phyloP scores from a whole-genome alignment of 2,888 invertebrate species.

The Nomada flava region DNA sequence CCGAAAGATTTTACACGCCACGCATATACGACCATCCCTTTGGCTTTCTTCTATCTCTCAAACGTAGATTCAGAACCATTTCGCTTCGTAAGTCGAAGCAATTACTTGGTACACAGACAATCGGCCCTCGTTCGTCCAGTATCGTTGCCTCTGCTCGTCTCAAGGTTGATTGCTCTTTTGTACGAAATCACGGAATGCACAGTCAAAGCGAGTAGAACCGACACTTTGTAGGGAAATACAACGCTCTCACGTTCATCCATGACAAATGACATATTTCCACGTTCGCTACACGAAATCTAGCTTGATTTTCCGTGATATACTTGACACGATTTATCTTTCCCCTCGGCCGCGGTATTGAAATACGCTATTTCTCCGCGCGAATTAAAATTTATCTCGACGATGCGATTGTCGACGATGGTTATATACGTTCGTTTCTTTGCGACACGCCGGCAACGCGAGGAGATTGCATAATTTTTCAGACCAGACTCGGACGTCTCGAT shows the following conservation, averaged over 20 bases:
- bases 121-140: conserved; percentile 12
- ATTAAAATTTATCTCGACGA: conserved; percentile 21
- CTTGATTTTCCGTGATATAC: conserved; percentile 35
- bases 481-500: conserved; percentile 4
- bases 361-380: conserved; percentile 3
- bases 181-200: conserved; percentile 5
- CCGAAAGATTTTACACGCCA: not conserved
- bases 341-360: not conserved
- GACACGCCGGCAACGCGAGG: not conserved
- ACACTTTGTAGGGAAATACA: conserved; percentile 35
- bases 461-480: conserved; percentile 27
- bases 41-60: not conserved
- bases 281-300: conserved; percentile 3
- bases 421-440: not conserved
- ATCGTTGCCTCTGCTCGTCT: conserved; percentile 3
- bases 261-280: conserved; percentile 33
- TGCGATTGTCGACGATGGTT: conserved; percentile 8
- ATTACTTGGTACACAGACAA: not conserved
- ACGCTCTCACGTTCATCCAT: conserved; percentile 20
- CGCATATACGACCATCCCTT: not conserved
- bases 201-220: conserved; percentile 18
- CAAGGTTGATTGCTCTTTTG: conserved; percentile 16
- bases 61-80: not conserved
- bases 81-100: conserved; percentile 2
- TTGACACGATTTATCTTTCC: conserved; percentile 19